Percentiles rank a stretch among this genome's conserved stretches.
These are phyloP conservation scores for Torymus auratus DNA, from an alignment of 2,888 invertebrate genomes.

Conservation along the genomic window DNA sequence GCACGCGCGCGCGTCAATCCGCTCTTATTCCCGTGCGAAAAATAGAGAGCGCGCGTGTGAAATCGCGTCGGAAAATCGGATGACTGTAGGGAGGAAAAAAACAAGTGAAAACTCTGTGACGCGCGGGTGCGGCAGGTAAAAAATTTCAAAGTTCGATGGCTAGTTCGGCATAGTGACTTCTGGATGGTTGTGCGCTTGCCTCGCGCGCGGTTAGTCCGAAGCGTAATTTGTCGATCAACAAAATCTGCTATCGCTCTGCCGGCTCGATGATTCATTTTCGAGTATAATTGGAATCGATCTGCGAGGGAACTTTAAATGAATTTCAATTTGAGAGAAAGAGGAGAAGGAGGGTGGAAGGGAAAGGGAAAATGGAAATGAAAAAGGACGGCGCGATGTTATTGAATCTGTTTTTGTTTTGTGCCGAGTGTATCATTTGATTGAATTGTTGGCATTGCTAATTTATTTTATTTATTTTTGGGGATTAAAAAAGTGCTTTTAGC, in stretches of 20 bases:
- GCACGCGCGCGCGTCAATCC: background rate
- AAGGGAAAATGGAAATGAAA: too few relatives aligned
- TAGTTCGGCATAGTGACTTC: too few relatives aligned
- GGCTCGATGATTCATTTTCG: slow-evolving; percentile 22
- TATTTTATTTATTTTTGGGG: slow-evolving; percentile 3
- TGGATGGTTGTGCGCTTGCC: too few relatives aligned
- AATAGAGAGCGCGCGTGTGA: too few relatives aligned
- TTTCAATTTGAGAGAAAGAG: background rate
- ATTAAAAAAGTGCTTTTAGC: background rate
- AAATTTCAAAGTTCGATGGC: too few relatives aligned
- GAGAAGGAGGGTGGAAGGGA: too few relatives aligned
- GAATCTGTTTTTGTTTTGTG: background rate
- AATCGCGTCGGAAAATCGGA: too few relatives aligned
- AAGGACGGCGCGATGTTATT: background rate
- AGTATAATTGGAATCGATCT: slow-evolving; percentile 29
- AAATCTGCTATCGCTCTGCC: background rate
- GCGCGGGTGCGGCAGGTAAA: too few relatives aligned
- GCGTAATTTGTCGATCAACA: slow-evolving; percentile 22
- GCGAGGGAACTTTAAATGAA: slow-evolving; percentile 15
- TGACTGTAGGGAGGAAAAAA: too few relatives aligned
- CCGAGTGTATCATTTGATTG: slow-evolving; percentile 1
- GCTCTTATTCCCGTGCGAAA: too few relatives aligned
- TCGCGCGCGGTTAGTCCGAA: background rate
- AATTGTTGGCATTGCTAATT: slow-evolving; percentile 13
- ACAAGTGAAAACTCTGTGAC: too few relatives aligned